Conservation (phyloP, 2,113 vertebrate genomes). For the Malurus elegans region DNA sequence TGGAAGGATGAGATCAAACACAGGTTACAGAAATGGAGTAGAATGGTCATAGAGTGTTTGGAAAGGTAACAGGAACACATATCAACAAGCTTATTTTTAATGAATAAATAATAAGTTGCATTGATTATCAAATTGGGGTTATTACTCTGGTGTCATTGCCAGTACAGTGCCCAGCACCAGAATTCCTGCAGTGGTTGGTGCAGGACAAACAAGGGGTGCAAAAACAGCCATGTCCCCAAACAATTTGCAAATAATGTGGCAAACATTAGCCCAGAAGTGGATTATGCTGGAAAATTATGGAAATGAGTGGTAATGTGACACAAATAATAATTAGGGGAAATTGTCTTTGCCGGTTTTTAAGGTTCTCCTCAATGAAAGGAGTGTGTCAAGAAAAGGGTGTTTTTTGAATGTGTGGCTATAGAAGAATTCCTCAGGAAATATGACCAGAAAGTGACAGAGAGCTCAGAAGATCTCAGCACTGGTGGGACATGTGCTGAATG, state of each 20-base stretch:
- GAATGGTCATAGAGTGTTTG: background rate
- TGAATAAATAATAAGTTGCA: background rate
- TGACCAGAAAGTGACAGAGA: background rate
- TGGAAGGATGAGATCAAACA: background rate
- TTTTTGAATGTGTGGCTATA: background rate
- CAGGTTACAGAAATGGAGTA: background rate
- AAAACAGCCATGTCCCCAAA: background rate
- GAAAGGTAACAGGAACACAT: background rate
- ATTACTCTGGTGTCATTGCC: background rate
- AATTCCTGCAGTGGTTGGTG: background rate
- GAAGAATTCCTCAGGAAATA: background rate
- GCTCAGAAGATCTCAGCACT: background rate
- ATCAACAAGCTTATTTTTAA: background rate
- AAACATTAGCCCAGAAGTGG: background rate
- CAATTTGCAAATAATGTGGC: background rate
- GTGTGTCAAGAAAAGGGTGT: accelerated
- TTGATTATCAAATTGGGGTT: background rate
- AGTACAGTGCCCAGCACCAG: background rate
- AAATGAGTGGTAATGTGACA: background rate
- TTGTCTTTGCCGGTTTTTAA: background rate
- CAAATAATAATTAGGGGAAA: background rate
- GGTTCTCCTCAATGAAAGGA: background rate
- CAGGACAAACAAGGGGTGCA: background rate
- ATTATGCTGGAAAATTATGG: background rate
- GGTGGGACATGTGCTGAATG: background rate